Evolutionary conservation across 2,888 invertebrate species (phyloP), one percentile per base, ranked within the genome.

Genomic region (Sympetrum striolatum): DNA sequence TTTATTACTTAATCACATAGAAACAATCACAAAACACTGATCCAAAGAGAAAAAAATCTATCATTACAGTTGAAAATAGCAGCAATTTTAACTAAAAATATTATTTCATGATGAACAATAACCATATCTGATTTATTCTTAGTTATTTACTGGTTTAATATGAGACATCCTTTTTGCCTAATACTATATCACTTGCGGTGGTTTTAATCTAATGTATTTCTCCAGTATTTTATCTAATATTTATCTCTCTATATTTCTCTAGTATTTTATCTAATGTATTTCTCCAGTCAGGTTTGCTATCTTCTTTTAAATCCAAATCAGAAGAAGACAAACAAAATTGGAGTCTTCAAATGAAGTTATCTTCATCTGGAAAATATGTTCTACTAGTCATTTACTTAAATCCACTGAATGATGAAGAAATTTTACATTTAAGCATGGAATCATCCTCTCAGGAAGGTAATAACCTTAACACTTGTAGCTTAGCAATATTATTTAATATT

Each of bases 361-460:
- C 96, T 0, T 96, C 96, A 90, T 96, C 96, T 0, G 99, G 98
- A 0, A 95, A 95, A 0, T 98, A 99, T 93, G 96, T 98, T 1
- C 94, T 99, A 1, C 94, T 99, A 0, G 93, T 99, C 0, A 97
- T 97, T 92, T 99, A 99, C 93, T 96, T 98, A 22, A 98, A 98
- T 0, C 96, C 97, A 0, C 94, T 94, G 37, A 93, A 94, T 15
- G 94, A 95, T 39, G 92, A 93, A 18, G 92, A 94, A 3, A 95
- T 95, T 5, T 94, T 95, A 18, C 95, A 95, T 0, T 92, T 96
- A 0, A 93, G 95, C 10, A 94, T 96, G 5, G 95, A 96, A 73
- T 95, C 95, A 18, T 93, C 93, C 2, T 94, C 95, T 0, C 94
- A 94, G 60, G 92, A 92, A 91, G 93, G 93, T 86, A 92, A 91